phyloP scores from a whole-genome alignment of 2,113 vertebrate genomes.

The Delphinapterus leucas region DNA sequence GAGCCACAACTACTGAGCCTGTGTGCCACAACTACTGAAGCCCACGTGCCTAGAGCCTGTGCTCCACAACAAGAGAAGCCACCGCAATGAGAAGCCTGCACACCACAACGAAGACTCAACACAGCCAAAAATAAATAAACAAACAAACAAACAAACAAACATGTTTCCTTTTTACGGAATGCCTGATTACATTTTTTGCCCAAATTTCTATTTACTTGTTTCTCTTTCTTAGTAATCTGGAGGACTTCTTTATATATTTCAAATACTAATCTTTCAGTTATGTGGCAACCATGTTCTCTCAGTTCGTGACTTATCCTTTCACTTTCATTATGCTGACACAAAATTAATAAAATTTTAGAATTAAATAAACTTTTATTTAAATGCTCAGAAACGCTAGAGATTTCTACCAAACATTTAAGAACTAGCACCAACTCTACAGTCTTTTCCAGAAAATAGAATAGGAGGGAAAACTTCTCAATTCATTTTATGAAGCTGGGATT shows the following conservation, averaged over 20 bases:
- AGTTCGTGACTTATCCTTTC: conserved; percentile 3
- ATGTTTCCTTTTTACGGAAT: neutral
- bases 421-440: neutral
- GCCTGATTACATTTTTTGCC: neutral
- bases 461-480: neutral
- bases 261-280: conserved; percentile 13
- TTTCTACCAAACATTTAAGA: neutral
- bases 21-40: no score
- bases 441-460: neutral
- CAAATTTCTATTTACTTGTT: neutral
- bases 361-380: neutral
- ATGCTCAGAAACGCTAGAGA: neutral
- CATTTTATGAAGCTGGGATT: neutral
- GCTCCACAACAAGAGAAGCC: no score
- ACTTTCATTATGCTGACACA: neutral
- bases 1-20: no score
- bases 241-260: neutral
- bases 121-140: no score
- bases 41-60: no score
- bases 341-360: conserved; percentile 33
- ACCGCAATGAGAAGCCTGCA: no score
- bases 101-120: no score
- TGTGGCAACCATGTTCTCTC: neutral
- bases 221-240: neutral
- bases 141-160: no score